A percentile compares a stretch with the other conserved stretches of the same genome.
Evolutionary conservation across 2,797 vertebrate genomes (phyloP).

Genomic region (Sebastes diaconus): DNA sequence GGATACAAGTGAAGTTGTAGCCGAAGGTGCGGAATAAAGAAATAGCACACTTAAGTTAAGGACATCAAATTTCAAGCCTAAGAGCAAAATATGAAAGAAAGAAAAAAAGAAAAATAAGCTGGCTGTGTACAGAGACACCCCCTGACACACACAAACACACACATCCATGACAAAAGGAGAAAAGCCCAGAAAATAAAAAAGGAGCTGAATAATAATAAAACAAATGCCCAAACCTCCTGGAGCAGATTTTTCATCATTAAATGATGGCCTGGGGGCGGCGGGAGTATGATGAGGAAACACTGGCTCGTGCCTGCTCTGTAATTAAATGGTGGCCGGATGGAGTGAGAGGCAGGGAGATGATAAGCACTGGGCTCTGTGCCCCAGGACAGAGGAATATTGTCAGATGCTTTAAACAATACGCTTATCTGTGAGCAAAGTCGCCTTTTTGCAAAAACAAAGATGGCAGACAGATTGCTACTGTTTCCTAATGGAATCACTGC

Average conservation of each 20-base stretch:
- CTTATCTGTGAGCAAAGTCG: slow-evolving; percentile 59
- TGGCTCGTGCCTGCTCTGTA: slow-evolving; percentile 59
- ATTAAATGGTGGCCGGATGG: slow-evolving; percentile 79
- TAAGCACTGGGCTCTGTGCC: slow-evolving; percentile 65
- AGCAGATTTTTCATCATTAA: slow-evolving; percentile 80
- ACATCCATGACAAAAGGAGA: slow-evolving; percentile 16
- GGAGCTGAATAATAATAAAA: slow-evolving; percentile 53
- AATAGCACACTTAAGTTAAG: slow-evolving; percentile 17
- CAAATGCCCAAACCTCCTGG: slow-evolving; percentile 53
- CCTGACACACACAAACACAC: slow-evolving; percentile 16
- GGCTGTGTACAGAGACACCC: slow-evolving; percentile 17
- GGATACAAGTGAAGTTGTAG: slow-evolving; percentile 15
- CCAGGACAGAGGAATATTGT: slow-evolving; percentile 68
- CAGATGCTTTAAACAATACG: slow-evolving; percentile 72
- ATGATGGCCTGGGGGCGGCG: slow-evolving; percentile 68
- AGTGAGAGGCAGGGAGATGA: slow-evolving; percentile 66
- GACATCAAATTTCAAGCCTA: slow-evolving; percentile 41
- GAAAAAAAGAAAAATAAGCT: not conserved
- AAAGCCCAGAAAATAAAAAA: slow-evolving; percentile 35
- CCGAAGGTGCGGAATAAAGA: slow-evolving; percentile 38
- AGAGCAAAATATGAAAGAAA: slow-evolving; percentile 40
- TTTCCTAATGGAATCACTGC: slow-evolving; percentile 16
- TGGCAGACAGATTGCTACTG: slow-evolving; percentile 28
- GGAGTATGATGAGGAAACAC: slow-evolving; percentile 58
- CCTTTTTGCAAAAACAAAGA: slow-evolving; percentile 48